phyloP scores from a whole-genome alignment of 2,888 invertebrate species.

The Strigamia transsilvanica region DNA sequence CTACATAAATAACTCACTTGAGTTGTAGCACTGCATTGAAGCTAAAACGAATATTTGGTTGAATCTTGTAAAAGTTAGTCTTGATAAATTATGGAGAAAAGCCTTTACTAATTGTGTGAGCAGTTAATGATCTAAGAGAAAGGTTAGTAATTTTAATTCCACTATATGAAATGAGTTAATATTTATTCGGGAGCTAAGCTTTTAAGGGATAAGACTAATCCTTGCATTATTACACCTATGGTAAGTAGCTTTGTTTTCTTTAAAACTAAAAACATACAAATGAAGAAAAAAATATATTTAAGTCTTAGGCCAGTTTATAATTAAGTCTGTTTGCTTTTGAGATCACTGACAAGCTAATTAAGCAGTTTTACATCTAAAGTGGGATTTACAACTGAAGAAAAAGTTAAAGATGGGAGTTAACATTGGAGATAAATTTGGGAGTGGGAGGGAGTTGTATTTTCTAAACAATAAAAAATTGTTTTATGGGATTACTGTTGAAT shows the following conservation, averaged over 20 bases:
- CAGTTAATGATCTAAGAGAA: neutral
- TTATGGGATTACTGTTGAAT: neutral
- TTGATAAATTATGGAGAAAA: neutral
- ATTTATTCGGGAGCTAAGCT: neutral
- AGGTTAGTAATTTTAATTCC: constrained; percentile 4
- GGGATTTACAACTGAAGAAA: constrained; percentile 2
- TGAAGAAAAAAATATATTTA: neutral
- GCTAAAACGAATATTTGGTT: neutral
- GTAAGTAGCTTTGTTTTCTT: neutral
- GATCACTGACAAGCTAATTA: constrained; percentile 34
- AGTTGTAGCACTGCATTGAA: neutral
- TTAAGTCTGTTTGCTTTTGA: constrained; percentile 41
- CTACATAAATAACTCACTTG: constrained; percentile 15
- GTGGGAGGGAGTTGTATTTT: neutral
- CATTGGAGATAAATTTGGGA: neutral
- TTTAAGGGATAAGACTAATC: neutral
- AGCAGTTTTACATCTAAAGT: constrained; percentile 32
- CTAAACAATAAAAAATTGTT: neutral
- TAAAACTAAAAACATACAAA: neutral
- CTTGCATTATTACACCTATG: neutral
- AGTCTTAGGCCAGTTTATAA: constrained; percentile 25
- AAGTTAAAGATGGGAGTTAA: constrained; percentile 2
- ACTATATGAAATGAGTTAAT: neutral
- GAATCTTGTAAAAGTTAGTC: neutral
- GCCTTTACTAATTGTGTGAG: neutral